A percentile compares a stretch with the other conserved stretches of the same genome.
Evolutionary conservation across 1,140 invertebrate species (phyloP).

Genomic region (Tetragnatha versicolor): DNA sequence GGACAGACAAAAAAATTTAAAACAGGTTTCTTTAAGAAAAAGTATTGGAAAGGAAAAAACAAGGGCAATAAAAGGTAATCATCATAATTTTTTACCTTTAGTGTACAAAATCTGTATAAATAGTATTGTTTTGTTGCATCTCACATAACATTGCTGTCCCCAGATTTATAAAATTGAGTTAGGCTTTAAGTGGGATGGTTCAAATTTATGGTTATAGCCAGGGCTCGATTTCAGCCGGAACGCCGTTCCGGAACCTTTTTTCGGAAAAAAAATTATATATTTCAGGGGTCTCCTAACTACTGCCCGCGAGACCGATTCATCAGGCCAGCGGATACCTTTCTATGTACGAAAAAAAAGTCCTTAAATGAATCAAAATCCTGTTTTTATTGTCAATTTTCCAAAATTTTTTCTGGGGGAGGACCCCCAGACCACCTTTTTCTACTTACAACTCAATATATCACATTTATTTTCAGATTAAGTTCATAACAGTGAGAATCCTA

Average conservation of each 20-base stretch:
- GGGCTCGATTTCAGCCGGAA: no score
- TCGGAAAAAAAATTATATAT: neutral
- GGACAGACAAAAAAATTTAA: slow-evolving; percentile 7
- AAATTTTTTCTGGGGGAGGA: no score
- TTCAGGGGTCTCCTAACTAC: no score
- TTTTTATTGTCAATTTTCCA: no score
- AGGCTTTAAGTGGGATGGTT: neutral
- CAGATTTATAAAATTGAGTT: neutral
- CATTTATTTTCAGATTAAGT: no score
- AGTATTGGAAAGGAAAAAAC: slow-evolving; percentile 21
- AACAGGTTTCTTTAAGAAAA: slow-evolving; percentile 19
- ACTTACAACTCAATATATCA: no score
- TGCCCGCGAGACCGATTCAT: no score
- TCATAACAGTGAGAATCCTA: no score
- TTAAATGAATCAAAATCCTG: no score
- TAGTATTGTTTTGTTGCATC: neutral
- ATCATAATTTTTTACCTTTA: neutral
- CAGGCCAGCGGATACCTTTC: no score
- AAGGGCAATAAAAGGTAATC: neutral
- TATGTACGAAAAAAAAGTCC: no score
- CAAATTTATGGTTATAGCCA: neutral
- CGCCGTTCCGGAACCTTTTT: neutral
- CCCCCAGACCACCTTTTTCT: no score
- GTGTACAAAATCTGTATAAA: neutral
- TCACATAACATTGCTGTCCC: neutral